A percentile compares a stretch with the other conserved stretches of the same genome.
Conservation (phyloP, 2,797 vertebrate species). For the Graptemys geographica region DNA sequence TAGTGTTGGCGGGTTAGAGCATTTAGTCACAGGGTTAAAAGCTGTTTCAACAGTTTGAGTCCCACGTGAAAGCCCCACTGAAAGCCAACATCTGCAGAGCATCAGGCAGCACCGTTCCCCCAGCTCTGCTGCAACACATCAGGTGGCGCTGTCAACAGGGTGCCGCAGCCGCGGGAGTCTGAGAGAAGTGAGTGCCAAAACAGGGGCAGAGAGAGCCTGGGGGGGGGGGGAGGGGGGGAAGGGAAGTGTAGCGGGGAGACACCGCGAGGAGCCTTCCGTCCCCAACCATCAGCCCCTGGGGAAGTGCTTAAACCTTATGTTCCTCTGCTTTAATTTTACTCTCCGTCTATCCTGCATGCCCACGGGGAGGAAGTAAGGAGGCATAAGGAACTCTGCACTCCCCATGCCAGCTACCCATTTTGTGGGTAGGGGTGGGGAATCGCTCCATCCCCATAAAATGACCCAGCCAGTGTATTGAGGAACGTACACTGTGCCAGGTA, state of each 20-base stretch:
- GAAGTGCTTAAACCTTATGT: accelerated
- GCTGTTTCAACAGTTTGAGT: slow-evolving; percentile 57
- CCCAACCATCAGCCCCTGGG: neutral
- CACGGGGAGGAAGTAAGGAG: neutral
- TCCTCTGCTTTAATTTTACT: too few relatives aligned
- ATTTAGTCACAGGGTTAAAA: slow-evolving; percentile 70
- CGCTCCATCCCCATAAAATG: accelerated
- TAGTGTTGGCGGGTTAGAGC: slow-evolving; percentile 60
- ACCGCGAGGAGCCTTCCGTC: neutral
- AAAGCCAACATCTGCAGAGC: slow-evolving; percentile 68
- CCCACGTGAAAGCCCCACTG: slow-evolving; percentile 62
- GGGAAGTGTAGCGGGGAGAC: neutral
- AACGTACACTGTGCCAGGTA: accelerated
- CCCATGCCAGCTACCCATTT: too few relatives aligned
- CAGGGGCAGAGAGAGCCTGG: slow-evolving; percentile 8
- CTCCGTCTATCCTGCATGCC: neutral
- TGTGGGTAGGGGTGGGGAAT: neutral
- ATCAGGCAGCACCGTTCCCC: slow-evolving; percentile 39
- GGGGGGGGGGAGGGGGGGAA: neutral
- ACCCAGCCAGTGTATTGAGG: neutral
- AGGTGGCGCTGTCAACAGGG: slow-evolving; percentile 5
- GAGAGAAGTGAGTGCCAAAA: slow-evolving; percentile 25
- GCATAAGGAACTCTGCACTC: neutral
- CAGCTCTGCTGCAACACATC: neutral
- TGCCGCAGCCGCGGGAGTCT: neutral